Conservation (phyloP, 2,888 invertebrate species). For the Mechanitis messenoides region DNA sequence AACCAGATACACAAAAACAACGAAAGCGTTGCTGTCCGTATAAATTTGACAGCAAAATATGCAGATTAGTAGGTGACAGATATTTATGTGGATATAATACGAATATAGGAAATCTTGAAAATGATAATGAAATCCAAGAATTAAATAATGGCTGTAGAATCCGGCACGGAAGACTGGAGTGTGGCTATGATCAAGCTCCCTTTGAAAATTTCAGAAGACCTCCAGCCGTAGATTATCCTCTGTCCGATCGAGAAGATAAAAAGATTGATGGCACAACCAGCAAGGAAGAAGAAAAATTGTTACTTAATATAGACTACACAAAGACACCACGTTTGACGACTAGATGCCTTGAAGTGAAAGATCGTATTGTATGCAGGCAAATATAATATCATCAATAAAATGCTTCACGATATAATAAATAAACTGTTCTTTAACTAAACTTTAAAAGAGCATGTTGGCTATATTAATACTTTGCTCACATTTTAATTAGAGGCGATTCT, state of each 20-base stretch:
- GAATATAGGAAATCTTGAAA: conserved; percentile 42
- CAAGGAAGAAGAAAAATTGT: conserved; percentile 7
- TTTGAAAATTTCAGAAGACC: conserved; percentile 42
- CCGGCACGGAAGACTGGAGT: conserved; percentile 54
- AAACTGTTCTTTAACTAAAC: too few relatives aligned
- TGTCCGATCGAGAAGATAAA: conserved; percentile 8
- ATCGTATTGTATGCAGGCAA: conserved; percentile 45
- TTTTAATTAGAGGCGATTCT: too few relatives aligned
- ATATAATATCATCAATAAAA: conserved; percentile 19
- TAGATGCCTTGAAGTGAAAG: conserved; percentile 44
- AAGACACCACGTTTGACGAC: conserved; percentile 18
- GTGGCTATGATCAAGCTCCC: conserved; percentile 53
- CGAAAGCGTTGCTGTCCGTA: conserved; percentile 56
- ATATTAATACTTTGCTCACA: not conserved
- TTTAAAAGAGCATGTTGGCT: too few relatives aligned
- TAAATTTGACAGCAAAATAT: conserved; percentile 48
- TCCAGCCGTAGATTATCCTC: conserved; percentile 25
- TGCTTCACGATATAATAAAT: too few relatives aligned
- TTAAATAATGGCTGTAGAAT: conserved; percentile 51
- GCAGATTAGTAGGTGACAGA: conserved; percentile 51
- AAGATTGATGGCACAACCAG: conserved; percentile 9
- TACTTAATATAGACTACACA: conserved; percentile 9
- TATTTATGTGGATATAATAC: conserved; percentile 55
- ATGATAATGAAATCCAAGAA: conserved; percentile 29
- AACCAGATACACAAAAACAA: conserved; percentile 18